These are phyloP conservation scores for Pachydiplax longipennis DNA, from an alignment of 2,888 invertebrate genomes.

Conservation along the genomic window DNA sequence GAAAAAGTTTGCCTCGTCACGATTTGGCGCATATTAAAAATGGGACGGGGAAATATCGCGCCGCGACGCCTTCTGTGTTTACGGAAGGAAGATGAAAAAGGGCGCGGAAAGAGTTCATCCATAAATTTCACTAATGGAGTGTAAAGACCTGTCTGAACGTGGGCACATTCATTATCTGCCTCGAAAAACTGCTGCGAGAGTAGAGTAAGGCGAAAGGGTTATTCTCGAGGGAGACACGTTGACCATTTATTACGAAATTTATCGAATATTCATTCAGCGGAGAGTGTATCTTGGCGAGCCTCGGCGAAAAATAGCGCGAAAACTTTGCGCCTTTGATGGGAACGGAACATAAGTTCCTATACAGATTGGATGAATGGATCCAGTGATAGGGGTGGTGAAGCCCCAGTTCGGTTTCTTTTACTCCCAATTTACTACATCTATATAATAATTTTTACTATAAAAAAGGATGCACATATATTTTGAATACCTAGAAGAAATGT, in stretches of 20 bases:
- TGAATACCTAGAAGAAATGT: too few species aligned
- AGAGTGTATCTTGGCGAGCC: background rate
- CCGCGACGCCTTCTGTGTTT: background rate
- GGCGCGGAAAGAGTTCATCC: background rate
- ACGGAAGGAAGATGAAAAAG: background rate
- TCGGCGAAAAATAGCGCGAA: background rate
- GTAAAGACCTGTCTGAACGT: background rate
- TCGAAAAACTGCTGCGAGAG: background rate
- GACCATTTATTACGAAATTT: background rate
- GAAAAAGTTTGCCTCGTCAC: slow-evolving; percentile 4
- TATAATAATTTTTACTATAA: too few species aligned
- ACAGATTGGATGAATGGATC: too few species aligned
- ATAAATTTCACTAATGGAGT: background rate
- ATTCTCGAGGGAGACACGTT: background rate
- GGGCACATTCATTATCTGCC: background rate
- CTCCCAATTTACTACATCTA: too few species aligned
- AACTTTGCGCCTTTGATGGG: too few species aligned
- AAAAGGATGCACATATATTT: too few species aligned
- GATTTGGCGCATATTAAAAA: slow-evolving; percentile 5
- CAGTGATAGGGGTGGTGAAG: too few species aligned
- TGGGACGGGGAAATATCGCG: background rate
- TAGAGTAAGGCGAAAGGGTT: background rate
- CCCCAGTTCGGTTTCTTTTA: too few species aligned
- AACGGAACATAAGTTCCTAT: too few species aligned
- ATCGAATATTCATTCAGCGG: background rate